Percentiles rank a stretch among this genome's conserved stretches.
Evolutionary conservation across 2,113 vertebrate species (phyloP).

Genomic region (Eleginops maclovinus): DNA sequence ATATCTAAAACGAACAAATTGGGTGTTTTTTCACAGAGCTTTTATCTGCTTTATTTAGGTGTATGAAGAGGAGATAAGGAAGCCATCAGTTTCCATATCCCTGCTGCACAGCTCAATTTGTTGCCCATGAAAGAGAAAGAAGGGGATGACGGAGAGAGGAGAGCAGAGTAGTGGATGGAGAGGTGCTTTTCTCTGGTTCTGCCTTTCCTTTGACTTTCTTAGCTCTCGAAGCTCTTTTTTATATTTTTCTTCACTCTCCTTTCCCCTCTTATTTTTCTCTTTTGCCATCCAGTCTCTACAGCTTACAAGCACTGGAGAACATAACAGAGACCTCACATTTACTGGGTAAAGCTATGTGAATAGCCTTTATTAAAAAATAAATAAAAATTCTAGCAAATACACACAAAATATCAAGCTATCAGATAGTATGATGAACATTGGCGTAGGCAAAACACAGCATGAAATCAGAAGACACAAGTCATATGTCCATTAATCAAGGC

Average conservation of each 20-base stretch:
- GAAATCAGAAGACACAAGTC: not conserved
- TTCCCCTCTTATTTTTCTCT: not conserved
- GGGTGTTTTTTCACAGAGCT: constrained; percentile 22
- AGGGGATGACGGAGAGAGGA: not conserved
- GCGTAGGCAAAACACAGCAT: too few species aligned
- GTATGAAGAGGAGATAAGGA: constrained; percentile 62
- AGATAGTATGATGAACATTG: too few species aligned
- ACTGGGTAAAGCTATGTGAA: not conserved
- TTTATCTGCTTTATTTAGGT: constrained; percentile 58
- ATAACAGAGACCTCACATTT: too few species aligned
- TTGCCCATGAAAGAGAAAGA: constrained; percentile 33
- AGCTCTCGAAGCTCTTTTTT: not conserved
- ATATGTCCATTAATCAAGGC: not conserved
- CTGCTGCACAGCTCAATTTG: constrained; percentile 38
- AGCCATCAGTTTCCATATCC: constrained; percentile 53
- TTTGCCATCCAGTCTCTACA: not conserved
- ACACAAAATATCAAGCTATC: not conserved
- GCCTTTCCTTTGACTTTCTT: not conserved
- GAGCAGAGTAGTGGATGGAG: not conserved
- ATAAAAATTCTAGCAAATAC: not conserved
- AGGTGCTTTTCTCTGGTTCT: constrained; percentile 13
- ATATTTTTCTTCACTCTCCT: not conserved
- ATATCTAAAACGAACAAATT: constrained; percentile 57
- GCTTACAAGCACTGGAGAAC: too few species aligned
- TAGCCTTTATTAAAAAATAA: too few species aligned